phyloP scores from a whole-genome alignment of 1,140 invertebrate genomes.

The Aphidius gifuensis region DNA sequence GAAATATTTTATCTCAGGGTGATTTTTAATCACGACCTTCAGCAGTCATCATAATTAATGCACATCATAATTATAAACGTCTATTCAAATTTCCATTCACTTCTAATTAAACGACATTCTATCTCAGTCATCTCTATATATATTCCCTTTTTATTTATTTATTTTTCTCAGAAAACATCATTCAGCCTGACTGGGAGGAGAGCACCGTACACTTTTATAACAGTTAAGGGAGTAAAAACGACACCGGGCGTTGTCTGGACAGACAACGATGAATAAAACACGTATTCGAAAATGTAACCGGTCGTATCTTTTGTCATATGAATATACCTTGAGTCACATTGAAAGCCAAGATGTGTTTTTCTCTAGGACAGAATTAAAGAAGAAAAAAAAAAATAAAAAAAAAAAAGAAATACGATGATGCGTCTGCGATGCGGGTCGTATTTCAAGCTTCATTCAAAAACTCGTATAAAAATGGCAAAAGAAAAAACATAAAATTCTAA shows the following conservation, averaged over 20 bases:
- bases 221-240: neutral
- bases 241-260: neutral
- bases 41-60: constrained; percentile 41
- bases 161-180: constrained; percentile 4
- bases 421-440: too few relatives aligned
- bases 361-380: too few relatives aligned
- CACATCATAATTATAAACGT: constrained; percentile 44
- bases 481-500: too few relatives aligned
- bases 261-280: constrained; percentile 8
- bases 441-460: too few relatives aligned
- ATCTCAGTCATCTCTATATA: neutral
- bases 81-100: constrained; percentile 35
- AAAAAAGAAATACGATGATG: too few relatives aligned
- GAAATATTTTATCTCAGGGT: neutral
- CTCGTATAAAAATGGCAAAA: too few relatives aligned
- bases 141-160: constrained; percentile 6
- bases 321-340: too few relatives aligned
- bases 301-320: too few relatives aligned
- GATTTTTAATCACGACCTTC: constrained; percentile 9
- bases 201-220: neutral
- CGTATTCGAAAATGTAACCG: neutral
- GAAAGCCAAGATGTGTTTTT: too few relatives aligned
- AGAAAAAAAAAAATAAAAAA: too few relatives aligned
- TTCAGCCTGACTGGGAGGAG: neutral
- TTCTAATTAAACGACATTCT: constrained; percentile 47